Evolutionary conservation across 2,113 vertebrate species (phyloP), one percentile per base, ranked within the genome.

Genomic region (Rhinoderma darwinii): DNA sequence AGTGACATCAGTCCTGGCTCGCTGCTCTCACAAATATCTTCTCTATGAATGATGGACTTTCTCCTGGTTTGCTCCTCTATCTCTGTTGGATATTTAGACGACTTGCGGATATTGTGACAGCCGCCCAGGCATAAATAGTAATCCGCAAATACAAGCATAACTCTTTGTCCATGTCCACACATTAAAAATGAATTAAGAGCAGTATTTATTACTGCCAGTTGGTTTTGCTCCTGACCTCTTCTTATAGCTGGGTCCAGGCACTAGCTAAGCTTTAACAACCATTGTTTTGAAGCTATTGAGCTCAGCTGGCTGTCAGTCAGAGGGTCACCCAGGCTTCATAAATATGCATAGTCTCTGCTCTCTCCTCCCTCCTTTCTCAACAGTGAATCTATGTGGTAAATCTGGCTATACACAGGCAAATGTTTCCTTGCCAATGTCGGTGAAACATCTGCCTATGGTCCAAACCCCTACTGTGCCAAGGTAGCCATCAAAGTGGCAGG

Each of bases 21-120:
- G 5, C 3, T 4, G 32, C 30, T 41, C 77, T 43, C 37, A 81
- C 78, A 81, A 61, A 81, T 81, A 43, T 22, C 35, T 43, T 27
- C 78, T 81, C 43, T 20, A 50, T 77, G 74, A 51, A 77, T 50
- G 74, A 77, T 77, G n/a, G n/a, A 77, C 25, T 15, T 27, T 75
- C 41, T 27, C 41, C 25, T 75, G 22, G 25, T 27, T 43, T 44
- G 11, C 25, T 27, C 73, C 73, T 75, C 73, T 27, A 30, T 15
- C 73, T 27, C 51, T 77, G 44, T 77, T n/a, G 22, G n/a, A 30
- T 17, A 12, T 12, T 7, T n/a, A 17, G 20, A 68, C 5, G 11
- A 27, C 25, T 30, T 35, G 30, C 15, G 3, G 35, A 37, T 32
- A 35, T 35, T 18, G n/a, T 73, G 70, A 22, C 37, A 20, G 70